Percentiles rank a stretch among this genome's conserved stretches.
phyloP scores from a whole-genome alignment of 2,113 vertebrate genomes.

The Ageneiosus marmoratus region DNA sequence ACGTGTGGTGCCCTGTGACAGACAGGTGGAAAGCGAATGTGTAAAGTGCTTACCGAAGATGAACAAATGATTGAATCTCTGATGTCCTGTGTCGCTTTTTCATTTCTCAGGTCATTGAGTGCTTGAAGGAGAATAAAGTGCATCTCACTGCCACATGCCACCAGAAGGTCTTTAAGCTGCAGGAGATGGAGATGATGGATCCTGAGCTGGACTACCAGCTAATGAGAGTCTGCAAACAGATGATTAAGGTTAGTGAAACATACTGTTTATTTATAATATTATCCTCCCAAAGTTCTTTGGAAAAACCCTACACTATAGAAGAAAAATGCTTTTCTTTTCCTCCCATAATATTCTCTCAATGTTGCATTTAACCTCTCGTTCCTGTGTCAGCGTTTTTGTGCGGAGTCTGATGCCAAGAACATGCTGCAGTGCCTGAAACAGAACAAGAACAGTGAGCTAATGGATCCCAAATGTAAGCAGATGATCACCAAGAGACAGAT shows the following conservation, averaged over 20 bases:
- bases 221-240: conserved; percentile 89
- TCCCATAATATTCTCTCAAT: background rate
- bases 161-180: conserved; percentile 86
- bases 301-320: too few relatives aligned
- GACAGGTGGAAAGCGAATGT: background rate
- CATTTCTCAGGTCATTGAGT: conserved; percentile 79
- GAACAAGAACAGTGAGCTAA: conserved; percentile 88
- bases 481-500: conserved; percentile 92
- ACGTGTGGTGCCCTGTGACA: background rate
- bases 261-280: background rate
- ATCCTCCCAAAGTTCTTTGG: background rate
- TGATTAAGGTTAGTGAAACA: conserved; percentile 80
- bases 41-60: background rate
- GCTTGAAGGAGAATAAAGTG: conserved; percentile 85
- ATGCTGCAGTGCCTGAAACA: conserved; percentile 84
- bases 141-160: conserved; percentile 77
- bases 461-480: conserved; percentile 91
- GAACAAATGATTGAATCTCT: background rate
- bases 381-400: conserved; percentile 79
- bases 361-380: background rate
- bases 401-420: conserved; percentile 83
- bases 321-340: background rate
- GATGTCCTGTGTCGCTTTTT: background rate
- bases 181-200: conserved; percentile 89
- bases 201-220: conserved; percentile 85